phyloP scores from a whole-genome alignment of 2,888 invertebrate species.

The Clusia tigrina region DNA sequence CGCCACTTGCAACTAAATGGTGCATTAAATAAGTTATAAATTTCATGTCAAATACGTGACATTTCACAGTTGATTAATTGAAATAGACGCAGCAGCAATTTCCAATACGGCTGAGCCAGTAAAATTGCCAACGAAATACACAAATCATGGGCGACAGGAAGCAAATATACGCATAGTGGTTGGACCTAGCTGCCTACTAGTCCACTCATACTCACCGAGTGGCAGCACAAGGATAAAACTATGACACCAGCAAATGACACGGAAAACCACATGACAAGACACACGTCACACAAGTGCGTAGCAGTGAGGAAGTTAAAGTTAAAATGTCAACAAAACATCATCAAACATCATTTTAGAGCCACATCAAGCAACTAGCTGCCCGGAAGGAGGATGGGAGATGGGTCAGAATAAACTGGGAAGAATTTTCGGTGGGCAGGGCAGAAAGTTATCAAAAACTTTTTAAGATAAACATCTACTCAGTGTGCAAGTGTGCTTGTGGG shows the following conservation, averaged over 20 bases:
- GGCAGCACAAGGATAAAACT: slow-evolving; percentile 49
- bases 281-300: too few relatives aligned
- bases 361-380: slow-evolving; percentile 7
- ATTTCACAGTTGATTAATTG: slow-evolving; percentile 56
- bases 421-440: slow-evolving; percentile 19
- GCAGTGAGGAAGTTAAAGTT: slow-evolving; percentile 20
- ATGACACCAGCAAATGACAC: slow-evolving; percentile 36
- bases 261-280: slow-evolving; percentile 1
- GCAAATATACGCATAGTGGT: slow-evolving; percentile 53
- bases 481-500: slow-evolving; percentile 31
- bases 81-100: slow-evolving; percentile 45
- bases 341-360: slow-evolving; percentile 32
- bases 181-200: slow-evolving; percentile 32
- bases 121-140: slow-evolving; percentile 9
- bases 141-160: slow-evolving; percentile 37
- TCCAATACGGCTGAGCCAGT: background rate
- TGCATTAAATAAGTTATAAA: slow-evolving; percentile 45
- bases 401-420: slow-evolving; percentile 5
- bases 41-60: slow-evolving; percentile 51
- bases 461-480: slow-evolving; percentile 36
- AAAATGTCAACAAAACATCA: slow-evolving; percentile 35
- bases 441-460: slow-evolving; percentile 51
- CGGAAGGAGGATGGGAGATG: background rate
- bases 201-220: slow-evolving; percentile 23
- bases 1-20: too few relatives aligned